A percentile compares a stretch with the other conserved stretches of the same genome.
These are phyloP conservation scores for Agapornis canus DNA, from an alignment of 2,797 vertebrate species.

Conservation along the genomic window DNA sequence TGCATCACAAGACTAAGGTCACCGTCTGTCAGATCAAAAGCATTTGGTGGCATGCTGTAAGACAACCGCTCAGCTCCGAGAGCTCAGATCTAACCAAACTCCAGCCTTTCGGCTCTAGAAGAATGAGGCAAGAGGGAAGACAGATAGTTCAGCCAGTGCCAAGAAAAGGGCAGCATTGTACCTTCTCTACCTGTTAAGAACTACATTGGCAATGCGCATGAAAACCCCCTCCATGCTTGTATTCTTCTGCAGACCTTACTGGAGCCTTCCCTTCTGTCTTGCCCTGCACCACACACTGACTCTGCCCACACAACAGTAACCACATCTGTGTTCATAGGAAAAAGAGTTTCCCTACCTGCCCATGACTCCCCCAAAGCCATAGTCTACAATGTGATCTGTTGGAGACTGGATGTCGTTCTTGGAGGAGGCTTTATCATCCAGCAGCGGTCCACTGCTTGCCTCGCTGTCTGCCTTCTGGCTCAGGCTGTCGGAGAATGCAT, in stretches of 20 bases:
- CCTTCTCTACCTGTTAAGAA: neutral
- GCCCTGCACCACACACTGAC: neutral
- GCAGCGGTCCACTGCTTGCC: constrained; percentile 86
- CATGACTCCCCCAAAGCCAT: constrained; percentile 85
- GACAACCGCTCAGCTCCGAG: neutral
- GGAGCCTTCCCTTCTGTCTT: neutral
- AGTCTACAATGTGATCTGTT: constrained; percentile 88
- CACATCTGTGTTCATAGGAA: neutral
- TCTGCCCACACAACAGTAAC: accelerated
- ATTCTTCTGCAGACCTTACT: neutral
- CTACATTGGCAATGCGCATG: neutral
- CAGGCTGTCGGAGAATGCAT: constrained; percentile 89
- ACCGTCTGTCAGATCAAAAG: neutral
- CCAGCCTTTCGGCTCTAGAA: neutral
- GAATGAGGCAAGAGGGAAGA: neutral
- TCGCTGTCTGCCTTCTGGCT: constrained; percentile 91
- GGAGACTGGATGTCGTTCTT: constrained; percentile 94
- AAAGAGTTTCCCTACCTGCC: constrained; percentile 82
- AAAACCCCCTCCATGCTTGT: neutral
- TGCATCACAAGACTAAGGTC: neutral
- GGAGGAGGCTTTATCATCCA: constrained; percentile 85
- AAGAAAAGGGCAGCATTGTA: neutral
- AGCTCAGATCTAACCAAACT: neutral
- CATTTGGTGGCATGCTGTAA: neutral
- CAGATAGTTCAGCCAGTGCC: neutral